A percentile compares a stretch with the other conserved stretches of the same genome.
These are phyloP conservation scores for Typhlichthys eigenmanni DNA, from an alignment of 2,797 vertebrate species.

Conservation along the genomic window DNA sequence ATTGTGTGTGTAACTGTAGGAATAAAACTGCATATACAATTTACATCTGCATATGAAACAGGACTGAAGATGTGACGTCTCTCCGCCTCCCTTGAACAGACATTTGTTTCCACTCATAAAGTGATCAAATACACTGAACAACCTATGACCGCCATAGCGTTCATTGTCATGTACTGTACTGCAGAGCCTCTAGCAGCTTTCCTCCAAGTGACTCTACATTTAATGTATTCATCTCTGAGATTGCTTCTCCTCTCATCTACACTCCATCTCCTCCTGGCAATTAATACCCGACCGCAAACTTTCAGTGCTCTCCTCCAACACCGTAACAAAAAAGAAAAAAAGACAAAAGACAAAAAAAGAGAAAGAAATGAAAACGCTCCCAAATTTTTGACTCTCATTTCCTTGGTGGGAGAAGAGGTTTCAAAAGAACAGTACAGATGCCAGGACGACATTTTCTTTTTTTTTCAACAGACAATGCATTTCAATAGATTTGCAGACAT, in stretches of 20 bases:
- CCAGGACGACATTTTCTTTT: constrained; percentile 28
- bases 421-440: constrained; percentile 23
- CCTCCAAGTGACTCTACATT: constrained; percentile 48
- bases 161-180: constrained; percentile 54
- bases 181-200: constrained; percentile 52
- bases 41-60: not conserved
- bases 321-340: constrained; percentile 7
- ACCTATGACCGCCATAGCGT: constrained; percentile 17
- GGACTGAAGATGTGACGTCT: not conserved
- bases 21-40: too few species aligned
- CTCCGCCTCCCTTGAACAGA: too few species aligned
- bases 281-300: constrained; percentile 42
- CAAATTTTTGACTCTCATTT: constrained; percentile 11
- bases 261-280: constrained; percentile 43
- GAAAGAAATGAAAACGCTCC: not conserved
- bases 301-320: constrained; percentile 37
- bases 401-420: constrained; percentile 4
- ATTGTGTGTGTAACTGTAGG: too few species aligned
- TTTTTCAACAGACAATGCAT: constrained; percentile 28
- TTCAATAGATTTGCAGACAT: constrained; percentile 23
- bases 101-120: too few species aligned
- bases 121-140: not conserved
- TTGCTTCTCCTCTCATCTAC: constrained; percentile 52
- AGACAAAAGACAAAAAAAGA: too few species aligned
- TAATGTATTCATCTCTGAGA: constrained; percentile 59